A percentile compares a stretch with the other conserved stretches of the same genome.
These are phyloP conservation scores for Prionace glauca DNA, from an alignment of 2,797 vertebrate genomes.

Conservation along the genomic window DNA sequence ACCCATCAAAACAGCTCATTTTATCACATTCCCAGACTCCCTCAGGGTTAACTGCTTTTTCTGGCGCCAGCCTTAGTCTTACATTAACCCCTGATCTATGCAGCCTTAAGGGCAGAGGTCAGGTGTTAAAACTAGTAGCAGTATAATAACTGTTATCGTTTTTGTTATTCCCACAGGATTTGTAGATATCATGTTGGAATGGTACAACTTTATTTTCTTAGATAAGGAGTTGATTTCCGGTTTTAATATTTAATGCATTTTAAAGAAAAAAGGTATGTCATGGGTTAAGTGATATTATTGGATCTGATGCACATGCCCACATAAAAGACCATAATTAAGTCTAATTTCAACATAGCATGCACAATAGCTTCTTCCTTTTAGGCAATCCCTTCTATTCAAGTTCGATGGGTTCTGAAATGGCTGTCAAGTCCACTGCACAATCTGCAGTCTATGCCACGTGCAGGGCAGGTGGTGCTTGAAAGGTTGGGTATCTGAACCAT, in stretches of 20 bases:
- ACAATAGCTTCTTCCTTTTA: neutral
- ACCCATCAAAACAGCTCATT: constrained; percentile 34
- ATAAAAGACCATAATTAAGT: neutral
- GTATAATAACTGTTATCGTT: constrained; percentile 38
- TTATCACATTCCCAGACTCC: constrained; percentile 39
- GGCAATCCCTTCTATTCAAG: neutral
- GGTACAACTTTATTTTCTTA: constrained; percentile 27
- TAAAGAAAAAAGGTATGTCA: constrained; percentile 1
- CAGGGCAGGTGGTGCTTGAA: neutral
- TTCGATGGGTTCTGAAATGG: neutral
- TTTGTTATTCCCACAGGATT: constrained; percentile 32
- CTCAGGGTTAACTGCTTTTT: constrained; percentile 39
- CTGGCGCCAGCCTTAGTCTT: constrained; percentile 39
- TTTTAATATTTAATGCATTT: constrained; percentile 26
- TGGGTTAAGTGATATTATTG: constrained; percentile 32
- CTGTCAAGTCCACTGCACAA: neutral
- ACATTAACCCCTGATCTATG: constrained; percentile 40
- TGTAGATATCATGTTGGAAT: neutral
- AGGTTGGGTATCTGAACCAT: neutral
- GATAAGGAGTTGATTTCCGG: neutral
- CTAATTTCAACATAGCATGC: neutral
- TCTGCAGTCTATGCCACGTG: neutral
- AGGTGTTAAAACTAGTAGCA: neutral
- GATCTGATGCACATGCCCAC: neutral
- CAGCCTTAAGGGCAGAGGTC: constrained; percentile 40